Evolutionary conservation across 2,113 vertebrate genomes (phyloP), one percentile per base, ranked within the genome.

Genomic region (Oncorhynchus mykiss): DNA sequence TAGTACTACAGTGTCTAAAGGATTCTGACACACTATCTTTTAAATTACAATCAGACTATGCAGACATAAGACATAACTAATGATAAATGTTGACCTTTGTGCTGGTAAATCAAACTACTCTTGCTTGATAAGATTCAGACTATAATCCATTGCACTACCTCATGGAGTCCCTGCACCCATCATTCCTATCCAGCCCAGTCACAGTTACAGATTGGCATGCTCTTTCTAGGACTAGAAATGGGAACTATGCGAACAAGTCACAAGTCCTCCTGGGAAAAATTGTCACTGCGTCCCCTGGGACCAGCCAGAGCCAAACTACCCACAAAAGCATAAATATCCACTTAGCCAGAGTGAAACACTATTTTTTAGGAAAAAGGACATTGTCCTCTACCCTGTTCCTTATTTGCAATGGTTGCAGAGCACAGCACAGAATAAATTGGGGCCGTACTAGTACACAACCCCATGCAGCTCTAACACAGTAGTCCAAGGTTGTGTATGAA

Each of bases 161-260:
- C 27, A 25, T 16, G 6, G 20, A 20, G 45, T 25, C 8, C 25
- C 24, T 24, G 39, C 49, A 48, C 65, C 18, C 45, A 75, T 34
- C 71, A 24, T 39, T 62, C 65, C 59, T 24, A 25, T 54, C 14
- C 45, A 76, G 9, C 49, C 65, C 67, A 20, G 66, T 29, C 27
- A 70, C 27, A 29, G n/a, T 27, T 6, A 22, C 22, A 73, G n/a
- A 69, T 72, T 72, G 60, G 45, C 64, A 78, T 72, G 76, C 13
- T 29, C 3, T 77, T 77, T 76, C 54, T 81, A 60, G 75, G 39
- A 86, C 54, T 81, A 48, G 76, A 31, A 86, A 76, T 83, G 72
- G 81, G 77, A 91, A 85, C 48, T 66, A 71, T 78, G 82, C 71
- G 76, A 70, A 84, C 80, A 78, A 72, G 67, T 49, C 59, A 68